A percentile compares a stretch with the other conserved stretches of the same genome.
Conservation (phyloP, 2,113 vertebrate genomes). For the Clarias gariepinus region DNA sequence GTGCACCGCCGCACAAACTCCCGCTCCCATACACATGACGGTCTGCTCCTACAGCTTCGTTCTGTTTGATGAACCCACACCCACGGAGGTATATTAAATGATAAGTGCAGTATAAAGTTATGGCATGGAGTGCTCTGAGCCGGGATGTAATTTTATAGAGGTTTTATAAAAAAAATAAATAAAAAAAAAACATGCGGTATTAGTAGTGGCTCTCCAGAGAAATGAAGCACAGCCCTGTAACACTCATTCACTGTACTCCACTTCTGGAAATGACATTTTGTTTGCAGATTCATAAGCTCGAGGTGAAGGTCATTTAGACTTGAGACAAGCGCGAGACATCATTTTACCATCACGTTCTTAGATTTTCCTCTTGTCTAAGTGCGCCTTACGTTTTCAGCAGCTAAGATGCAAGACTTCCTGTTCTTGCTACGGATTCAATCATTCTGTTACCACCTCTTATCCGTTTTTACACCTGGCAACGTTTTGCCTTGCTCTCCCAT, state of each 20-base stretch:
- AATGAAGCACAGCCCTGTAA: neutral
- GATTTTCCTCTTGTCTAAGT: neutral
- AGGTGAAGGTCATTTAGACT: slow-evolving; percentile 1
- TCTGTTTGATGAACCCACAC: neutral
- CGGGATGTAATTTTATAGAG: neutral
- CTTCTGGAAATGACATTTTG: slow-evolving; percentile 24
- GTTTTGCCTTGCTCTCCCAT: neutral
- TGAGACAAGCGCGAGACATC: neutral
- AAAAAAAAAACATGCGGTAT: neutral
- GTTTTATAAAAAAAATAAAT: too few species aligned
- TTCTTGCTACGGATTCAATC: neutral
- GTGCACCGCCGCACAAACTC: too few species aligned
- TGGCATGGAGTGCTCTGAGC: neutral
- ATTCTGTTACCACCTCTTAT: neutral
- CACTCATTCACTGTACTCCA: neutral
- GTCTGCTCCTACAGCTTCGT: neutral
- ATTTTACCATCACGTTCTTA: neutral
- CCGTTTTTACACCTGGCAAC: neutral
- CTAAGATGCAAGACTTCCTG: neutral
- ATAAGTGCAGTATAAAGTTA: slow-evolving; percentile 6
- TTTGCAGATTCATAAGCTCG: slow-evolving; percentile 21
- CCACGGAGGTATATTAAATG: neutral
- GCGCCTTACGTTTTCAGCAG: neutral
- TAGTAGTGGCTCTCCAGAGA: slow-evolving; percentile 10
- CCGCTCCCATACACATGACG: neutral